A percentile compares a stretch with the other conserved stretches of the same genome.
These are phyloP conservation scores for Ammodytes dubius DNA, from an alignment of 2,113 vertebrate genomes.

Conservation along the genomic window DNA sequence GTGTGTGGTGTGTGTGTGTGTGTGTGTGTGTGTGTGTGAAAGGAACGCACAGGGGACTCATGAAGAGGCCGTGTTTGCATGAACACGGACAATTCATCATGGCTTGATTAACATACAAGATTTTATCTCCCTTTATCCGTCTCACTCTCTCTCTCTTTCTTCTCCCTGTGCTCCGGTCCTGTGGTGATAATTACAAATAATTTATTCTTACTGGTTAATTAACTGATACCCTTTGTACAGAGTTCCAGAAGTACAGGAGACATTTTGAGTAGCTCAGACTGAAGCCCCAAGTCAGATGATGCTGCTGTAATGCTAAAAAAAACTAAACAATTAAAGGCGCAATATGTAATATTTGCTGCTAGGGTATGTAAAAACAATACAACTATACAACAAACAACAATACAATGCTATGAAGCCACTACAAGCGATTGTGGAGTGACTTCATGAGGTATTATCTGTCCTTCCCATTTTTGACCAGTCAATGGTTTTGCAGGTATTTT, in stretches of 20 bases:
- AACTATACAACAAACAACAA: no score
- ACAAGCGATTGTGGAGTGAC: no score
- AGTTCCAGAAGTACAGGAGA: conserved; percentile 33
- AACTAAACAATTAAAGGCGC: neutral
- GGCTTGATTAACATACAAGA: conserved; percentile 84
- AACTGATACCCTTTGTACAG: conserved; percentile 57
- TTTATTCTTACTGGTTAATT: conserved; percentile 78
- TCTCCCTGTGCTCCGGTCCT: conserved; percentile 52
- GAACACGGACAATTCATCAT: conserved; percentile 83
- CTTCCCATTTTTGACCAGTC: no score
- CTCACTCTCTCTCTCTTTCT: conserved; percentile 10
- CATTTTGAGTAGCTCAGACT: conserved; percentile 12
- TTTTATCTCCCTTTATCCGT: conserved; percentile 52
- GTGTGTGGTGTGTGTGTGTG: conserved; percentile 36
- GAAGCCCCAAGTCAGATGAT: conserved; percentile 11
- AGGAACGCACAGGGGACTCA: conserved; percentile 78
- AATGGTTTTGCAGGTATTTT: no score
- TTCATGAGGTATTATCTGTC: no score
- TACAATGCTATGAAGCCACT: no score
- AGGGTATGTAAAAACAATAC: no score
- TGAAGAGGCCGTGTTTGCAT: conserved; percentile 79
- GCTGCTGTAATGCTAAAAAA: neutral
- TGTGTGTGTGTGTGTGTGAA: conserved; percentile 10
- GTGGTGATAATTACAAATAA: conserved; percentile 79
- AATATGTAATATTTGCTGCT: no score